A percentile compares a stretch with the other conserved stretches of the same genome.
phyloP scores from a whole-genome alignment of 2,797 vertebrate genomes.

The Tokudaia tokunoshimensis region DNA sequence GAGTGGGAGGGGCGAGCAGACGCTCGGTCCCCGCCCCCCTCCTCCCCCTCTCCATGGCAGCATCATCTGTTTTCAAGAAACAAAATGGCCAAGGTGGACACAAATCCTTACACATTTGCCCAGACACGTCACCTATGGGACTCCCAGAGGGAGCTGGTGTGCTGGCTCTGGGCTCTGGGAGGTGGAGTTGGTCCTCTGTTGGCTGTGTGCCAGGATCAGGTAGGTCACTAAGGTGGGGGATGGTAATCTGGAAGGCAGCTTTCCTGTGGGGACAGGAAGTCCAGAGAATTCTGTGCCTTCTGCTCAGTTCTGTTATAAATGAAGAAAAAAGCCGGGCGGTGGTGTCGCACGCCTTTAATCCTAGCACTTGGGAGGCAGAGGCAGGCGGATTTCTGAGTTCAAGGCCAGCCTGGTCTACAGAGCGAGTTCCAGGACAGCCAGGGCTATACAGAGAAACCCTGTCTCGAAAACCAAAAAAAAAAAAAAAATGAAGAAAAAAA shows the following conservation, averaged over 20 bases:
- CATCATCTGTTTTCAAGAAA: background rate
- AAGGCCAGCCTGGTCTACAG: too few relatives aligned
- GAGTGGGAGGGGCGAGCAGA: background rate
- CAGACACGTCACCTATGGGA: background rate
- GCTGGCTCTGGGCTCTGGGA: background rate
- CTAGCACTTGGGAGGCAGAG: too few relatives aligned
- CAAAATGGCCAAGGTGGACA: background rate
- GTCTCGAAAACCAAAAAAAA: too few relatives aligned
- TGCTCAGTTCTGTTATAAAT: background rate
- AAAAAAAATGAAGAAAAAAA: background rate
- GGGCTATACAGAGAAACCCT: too few relatives aligned
- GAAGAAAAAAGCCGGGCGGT: too few relatives aligned
- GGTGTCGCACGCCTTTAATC: too few relatives aligned
- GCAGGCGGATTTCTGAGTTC: too few relatives aligned
- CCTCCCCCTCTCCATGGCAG: background rate
- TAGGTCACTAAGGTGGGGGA: too few relatives aligned
- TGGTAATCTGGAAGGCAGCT: background rate
- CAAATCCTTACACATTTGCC: background rate
- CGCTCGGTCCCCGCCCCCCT: fast-evolving
- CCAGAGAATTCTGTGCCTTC: background rate
- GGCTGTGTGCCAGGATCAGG: too few relatives aligned
- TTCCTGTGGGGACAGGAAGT: background rate
- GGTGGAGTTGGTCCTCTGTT: background rate
- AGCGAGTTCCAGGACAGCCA: too few relatives aligned
- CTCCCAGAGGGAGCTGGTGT: background rate